These are phyloP conservation scores for Drosophila algonquin DNA, from an alignment of 2,888 invertebrate genomes.

Conservation along the genomic window DNA sequence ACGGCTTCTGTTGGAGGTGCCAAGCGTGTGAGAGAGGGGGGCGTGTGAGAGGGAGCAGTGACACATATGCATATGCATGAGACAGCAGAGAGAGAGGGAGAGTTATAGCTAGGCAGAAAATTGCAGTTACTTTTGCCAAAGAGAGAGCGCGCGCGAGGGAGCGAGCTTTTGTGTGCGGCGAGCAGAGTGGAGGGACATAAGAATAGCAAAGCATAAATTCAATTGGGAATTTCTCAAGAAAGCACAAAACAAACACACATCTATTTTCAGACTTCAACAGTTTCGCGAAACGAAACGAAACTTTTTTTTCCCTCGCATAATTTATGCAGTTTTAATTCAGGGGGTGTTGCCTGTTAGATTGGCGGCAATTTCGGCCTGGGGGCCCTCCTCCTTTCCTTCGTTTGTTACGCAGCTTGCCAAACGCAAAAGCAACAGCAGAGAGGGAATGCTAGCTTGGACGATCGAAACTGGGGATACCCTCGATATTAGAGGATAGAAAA, in stretches of 20 bases:
- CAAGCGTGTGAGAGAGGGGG: slow-evolving; percentile 7
- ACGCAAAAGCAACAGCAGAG: slow-evolving; percentile 15
- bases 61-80: slow-evolving; percentile 34
- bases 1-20: slow-evolving; percentile 73
- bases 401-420: slow-evolving; percentile 36
- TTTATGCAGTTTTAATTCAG: slow-evolving; percentile 80
- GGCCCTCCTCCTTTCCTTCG: slow-evolving; percentile 32
- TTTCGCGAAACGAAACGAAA: slow-evolving; percentile 19
- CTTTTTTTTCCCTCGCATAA: slow-evolving; percentile 51
- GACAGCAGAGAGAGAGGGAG: slow-evolving; percentile 21
- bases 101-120: slow-evolving; percentile 17
- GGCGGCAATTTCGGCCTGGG: slow-evolving; percentile 70
- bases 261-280: slow-evolving; percentile 7
- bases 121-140: slow-evolving; percentile 4
- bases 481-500: too few species aligned
- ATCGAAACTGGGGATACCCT: background rate
- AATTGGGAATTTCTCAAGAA: slow-evolving; percentile 4
- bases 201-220: slow-evolving; percentile 16
- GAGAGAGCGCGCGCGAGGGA: background rate
- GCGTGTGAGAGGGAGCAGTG: slow-evolving; percentile 19
- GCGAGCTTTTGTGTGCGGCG: background rate
- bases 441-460: background rate
- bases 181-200: background rate
- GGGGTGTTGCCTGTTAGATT: slow-evolving; percentile 77
- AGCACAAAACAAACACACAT: slow-evolving; percentile 6